Evolutionary conservation across 2,113 vertebrate genomes (phyloP).

Genomic region (Notothenia rossii): DNA sequence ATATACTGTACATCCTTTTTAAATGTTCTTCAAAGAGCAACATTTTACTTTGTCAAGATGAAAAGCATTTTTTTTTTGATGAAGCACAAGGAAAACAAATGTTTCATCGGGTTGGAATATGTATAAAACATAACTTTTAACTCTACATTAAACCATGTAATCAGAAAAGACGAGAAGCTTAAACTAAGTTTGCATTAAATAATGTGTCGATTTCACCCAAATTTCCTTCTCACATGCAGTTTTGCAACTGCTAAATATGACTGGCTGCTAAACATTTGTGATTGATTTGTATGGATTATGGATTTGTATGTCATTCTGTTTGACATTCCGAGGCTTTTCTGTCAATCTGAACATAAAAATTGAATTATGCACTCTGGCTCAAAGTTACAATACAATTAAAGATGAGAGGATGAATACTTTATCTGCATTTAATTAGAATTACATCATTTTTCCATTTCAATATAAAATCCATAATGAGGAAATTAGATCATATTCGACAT

Average conservation of each 20-base stretch:
- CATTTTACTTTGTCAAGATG: background rate
- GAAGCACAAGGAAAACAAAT: background rate
- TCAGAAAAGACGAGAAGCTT: background rate
- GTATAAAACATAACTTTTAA: background rate
- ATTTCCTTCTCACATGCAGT: background rate
- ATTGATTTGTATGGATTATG: background rate
- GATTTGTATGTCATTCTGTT: background rate
- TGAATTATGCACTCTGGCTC: background rate
- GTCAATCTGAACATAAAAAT: background rate
- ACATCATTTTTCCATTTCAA: background rate
- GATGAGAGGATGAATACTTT: background rate
- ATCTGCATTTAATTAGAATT: background rate
- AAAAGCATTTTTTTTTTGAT: background rate
- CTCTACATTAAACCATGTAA: background rate
- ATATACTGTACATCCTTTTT: background rate
- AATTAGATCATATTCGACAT: slow-evolving; percentile 49
- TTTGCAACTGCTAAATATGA: background rate
- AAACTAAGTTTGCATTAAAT: background rate
- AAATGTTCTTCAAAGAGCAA: background rate
- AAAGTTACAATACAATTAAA: background rate
- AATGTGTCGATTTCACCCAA: background rate
- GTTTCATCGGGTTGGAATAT: background rate
- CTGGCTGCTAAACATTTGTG: background rate
- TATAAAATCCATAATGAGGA: slow-evolving; percentile 35
- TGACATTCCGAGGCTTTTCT: background rate